Evolutionary conservation across 2,797 vertebrate species (phyloP).

Genomic region (Pangasius djambal): DNA sequence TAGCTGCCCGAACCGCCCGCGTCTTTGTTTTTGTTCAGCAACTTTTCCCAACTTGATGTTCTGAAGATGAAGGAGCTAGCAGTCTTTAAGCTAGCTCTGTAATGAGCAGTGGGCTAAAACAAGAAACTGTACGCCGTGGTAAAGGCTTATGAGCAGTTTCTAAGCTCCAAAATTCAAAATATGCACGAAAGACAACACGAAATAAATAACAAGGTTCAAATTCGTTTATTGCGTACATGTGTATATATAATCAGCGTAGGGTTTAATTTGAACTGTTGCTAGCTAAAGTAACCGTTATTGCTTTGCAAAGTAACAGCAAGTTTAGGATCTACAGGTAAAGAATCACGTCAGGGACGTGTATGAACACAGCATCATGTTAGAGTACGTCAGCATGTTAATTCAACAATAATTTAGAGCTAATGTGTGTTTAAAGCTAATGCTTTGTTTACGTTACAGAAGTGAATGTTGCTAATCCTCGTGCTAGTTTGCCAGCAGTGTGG

Average conservation of each 20-base stretch:
- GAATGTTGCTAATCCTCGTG: background rate
- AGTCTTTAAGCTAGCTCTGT: background rate
- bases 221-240: background rate
- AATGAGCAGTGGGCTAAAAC: background rate
- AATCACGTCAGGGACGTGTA: background rate
- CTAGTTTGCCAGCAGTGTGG: background rate
- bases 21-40: background rate
- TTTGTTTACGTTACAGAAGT: background rate
- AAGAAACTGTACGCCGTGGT: background rate
- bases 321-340: too few species aligned
- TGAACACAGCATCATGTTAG: background rate
- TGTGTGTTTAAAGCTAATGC: background rate
- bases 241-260: too few species aligned
- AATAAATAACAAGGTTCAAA: too few species aligned
- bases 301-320: background rate
- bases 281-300: background rate
- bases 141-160: background rate
- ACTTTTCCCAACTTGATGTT: constrained; percentile 9
- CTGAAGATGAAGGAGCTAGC: background rate
- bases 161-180: background rate
- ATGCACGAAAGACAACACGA: background rate
- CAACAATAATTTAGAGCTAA: background rate
- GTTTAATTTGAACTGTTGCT: background rate
- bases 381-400: background rate
- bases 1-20: background rate